Conservation (phyloP, 2,888 invertebrate species). For the Rapana venosa region DNA sequence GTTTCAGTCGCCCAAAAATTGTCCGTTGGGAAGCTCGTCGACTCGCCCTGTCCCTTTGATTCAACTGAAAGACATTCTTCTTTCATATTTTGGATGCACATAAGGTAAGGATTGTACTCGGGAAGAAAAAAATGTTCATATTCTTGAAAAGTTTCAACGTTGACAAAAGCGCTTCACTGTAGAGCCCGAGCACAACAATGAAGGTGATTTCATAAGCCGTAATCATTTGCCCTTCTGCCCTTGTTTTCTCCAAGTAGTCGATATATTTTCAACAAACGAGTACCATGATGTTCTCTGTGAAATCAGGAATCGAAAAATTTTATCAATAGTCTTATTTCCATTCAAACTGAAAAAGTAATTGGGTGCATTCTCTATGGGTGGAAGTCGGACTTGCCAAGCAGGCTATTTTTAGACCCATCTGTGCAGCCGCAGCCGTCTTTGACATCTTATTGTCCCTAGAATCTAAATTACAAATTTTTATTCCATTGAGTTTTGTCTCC, state of each 20-base stretch:
- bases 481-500: too few species aligned
- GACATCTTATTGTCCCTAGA: too few species aligned
- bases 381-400: neutral
- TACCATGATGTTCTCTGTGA: neutral
- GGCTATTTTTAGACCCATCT: too few species aligned
- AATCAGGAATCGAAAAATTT: neutral
- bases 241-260: neutral
- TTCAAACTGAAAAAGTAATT: conserved; percentile 2
- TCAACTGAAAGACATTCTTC: neutral
- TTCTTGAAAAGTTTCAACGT: neutral
- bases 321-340: neutral
- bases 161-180: neutral
- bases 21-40: neutral
- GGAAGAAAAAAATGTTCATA: neutral
- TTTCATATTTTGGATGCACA: neutral
- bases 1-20: conserved; percentile 40
- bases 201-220: conserved; percentile 9
- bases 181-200: neutral
- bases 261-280: neutral
- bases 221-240: neutral
- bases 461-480: too few species aligned
- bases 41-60: too few species aligned
- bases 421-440: too few species aligned
- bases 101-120: neutral
- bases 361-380: neutral